A percentile compares a stretch with the other conserved stretches of the same genome.
These are phyloP conservation scores for Hucho hucho DNA, from an alignment of 2,113 vertebrate species.

Conservation along the genomic window DNA sequence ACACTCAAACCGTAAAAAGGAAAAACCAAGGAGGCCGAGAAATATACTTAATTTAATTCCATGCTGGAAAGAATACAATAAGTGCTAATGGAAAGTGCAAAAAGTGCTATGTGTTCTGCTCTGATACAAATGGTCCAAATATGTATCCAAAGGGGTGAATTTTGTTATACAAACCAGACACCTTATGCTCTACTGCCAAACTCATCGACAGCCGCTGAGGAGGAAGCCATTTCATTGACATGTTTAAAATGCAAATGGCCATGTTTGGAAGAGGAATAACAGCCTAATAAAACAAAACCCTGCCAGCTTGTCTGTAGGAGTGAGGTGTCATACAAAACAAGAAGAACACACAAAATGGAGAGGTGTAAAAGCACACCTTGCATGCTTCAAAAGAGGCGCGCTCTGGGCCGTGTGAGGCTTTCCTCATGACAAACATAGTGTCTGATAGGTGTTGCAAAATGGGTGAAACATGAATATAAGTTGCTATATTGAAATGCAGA, in stretches of 20 bases:
- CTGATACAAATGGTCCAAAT: conserved; percentile 46
- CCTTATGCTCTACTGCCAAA: conserved; percentile 53
- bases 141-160: conserved; percentile 35
- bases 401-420: background rate
- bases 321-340: conserved; percentile 64
- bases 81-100: background rate
- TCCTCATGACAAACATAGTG: conserved; percentile 11
- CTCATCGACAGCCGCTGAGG: conserved; percentile 60
- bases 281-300: conserved; percentile 7
- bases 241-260: conserved; percentile 71
- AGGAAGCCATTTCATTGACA: conserved; percentile 62
- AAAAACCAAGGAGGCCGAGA: too few species aligned
- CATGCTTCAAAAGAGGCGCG: conserved; percentile 39
- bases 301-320: conserved; percentile 69
- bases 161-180: conserved; percentile 59
- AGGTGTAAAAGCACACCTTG: conserved; percentile 64
- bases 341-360: conserved; percentile 58
- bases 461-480: conserved; percentile 5
- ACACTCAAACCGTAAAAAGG: too few species aligned
- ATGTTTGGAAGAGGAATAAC: conserved; percentile 43
- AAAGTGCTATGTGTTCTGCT: conserved; percentile 20
- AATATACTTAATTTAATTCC: too few species aligned
- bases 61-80: too few species aligned
- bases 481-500: conserved; percentile 6
- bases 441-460: background rate